Base-by-base conservation (phyloP, 2,113 vertebrate genomes). In the Anser brachyrhynchus region DNA sequence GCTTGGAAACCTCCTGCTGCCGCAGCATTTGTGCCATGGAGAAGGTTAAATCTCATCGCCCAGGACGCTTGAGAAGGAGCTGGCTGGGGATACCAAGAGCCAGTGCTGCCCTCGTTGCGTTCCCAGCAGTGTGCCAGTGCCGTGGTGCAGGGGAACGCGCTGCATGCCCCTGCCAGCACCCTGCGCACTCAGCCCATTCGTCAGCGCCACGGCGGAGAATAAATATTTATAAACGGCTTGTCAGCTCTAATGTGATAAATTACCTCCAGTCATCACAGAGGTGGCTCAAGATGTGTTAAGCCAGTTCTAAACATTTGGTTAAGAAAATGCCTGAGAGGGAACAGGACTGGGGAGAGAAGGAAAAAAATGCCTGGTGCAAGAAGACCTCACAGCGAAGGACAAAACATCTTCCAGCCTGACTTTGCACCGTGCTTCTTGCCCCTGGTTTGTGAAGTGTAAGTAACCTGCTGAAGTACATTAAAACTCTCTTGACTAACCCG, bases 191-290 rank as follows among this genome's bases (percentile, higher is more conserved):
- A 31, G 92, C 84, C 81, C 95, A 97, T 97, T 93, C 70, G 80
- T 97, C 96, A 93, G 87, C 94, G 94, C 79, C 94, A 83, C 70
- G 12, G 0, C 28, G 0, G 52, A 91, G 95, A 94, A 96, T 95
- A 96, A 97, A 97, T 96, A 95, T 97, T 97, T 97, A 97, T 97
- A 96, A 97, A 96, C 75, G 87, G 79, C 43, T n/a, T 95, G 96
- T 92, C 94, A 94, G 87, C 80, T 43, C 75, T 93, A 95, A 96
- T 80, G 92, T 95, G 96, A 97, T 96, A 69, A 95, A 97, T 94
- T 91, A 95, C 93, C 95, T 83, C 82, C 87, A 94, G 91, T 71
- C 93, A 79, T 93, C 87, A 57, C 87, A 28, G 39, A 71, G 85
- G 89, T 70, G 77, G 89, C n/a, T 96, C 37, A 21, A 92, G 92